A percentile compares a stretch with the other conserved stretches of the same genome.
These are phyloP conservation scores for Drosophila aff. DNA, from an alignment of 1,140 invertebrate species.

Conservation along the genomic window DNA sequence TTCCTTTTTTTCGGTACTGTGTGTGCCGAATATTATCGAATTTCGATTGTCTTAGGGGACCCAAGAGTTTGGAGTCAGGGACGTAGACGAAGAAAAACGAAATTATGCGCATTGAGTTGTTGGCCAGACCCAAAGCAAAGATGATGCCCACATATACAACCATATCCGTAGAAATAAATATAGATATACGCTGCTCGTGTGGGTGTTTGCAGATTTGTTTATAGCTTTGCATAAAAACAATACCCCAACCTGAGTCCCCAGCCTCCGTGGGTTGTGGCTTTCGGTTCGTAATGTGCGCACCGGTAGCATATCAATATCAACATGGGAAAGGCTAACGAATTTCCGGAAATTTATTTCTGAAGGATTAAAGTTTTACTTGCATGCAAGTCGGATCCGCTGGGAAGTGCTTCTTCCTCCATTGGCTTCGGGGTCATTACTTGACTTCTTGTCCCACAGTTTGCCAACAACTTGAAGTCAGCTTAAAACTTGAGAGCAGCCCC, in stretches of 20 bases:
- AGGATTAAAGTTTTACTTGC: constrained; percentile 40
- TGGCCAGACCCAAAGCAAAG: constrained; percentile 29
- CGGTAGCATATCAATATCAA: constrained; percentile 19
- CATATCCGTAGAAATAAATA: constrained; percentile 21
- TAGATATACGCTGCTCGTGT: constrained; percentile 3
- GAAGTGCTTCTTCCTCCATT: constrained; percentile 49
- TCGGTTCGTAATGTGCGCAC: neutral
- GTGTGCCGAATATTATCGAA: constrained; percentile 67
- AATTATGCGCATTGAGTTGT: constrained; percentile 49
- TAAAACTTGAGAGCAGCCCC: constrained; percentile 45
- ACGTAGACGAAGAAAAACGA: constrained; percentile 27
- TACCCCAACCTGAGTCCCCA: constrained; percentile 2
- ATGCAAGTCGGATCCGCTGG: constrained; percentile 27
- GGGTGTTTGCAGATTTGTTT: constrained; percentile 29
- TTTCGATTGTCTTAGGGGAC: constrained; percentile 74
- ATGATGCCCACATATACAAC: constrained; percentile 13
- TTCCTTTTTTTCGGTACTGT: constrained; percentile 23
- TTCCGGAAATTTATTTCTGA: constrained; percentile 42
- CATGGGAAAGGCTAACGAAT: constrained; percentile 15
- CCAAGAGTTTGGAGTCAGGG: constrained; percentile 5
- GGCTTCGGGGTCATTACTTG: constrained; percentile 52
- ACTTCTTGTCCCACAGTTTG: constrained; percentile 53
- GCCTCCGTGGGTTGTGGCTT: constrained; percentile 9
- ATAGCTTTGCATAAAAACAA: constrained; percentile 35
- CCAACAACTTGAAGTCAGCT: constrained; percentile 58